Base-by-base conservation (phyloP, 2,888 invertebrate species). In the Penaeus monodon region DNA sequence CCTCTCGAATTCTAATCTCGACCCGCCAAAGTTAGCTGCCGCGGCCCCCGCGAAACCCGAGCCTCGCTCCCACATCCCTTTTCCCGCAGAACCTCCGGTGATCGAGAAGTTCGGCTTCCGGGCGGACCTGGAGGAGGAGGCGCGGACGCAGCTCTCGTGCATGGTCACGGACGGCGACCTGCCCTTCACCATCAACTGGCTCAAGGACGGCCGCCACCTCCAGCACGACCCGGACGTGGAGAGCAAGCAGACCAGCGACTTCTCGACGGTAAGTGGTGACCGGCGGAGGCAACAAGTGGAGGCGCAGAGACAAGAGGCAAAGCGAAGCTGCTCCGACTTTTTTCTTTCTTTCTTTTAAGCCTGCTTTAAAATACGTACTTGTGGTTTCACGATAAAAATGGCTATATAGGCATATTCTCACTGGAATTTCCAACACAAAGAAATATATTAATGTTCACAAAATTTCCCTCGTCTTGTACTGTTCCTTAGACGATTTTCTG, bases 61-160 rank as follows among this genome's bases (percentile, higher is more conserved):
- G 17, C 57, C 57, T 57, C 57, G 57, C 4, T 17, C 57, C 38
- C 17, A 38, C 0, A 22, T 12, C 20, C 66, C 29, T 6, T 14
- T 29, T 14, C 38, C 29, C 76, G 17, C 86, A 86, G 86, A 86
- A 65, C 86, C 86, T 49, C 86, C 86, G 22, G 86, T 81, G 65
- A 86, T 86, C 64, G 86, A 86, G 66, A 81, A 76, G 49, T 86
- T 86, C 68, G 49, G 74, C 57, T 86, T 86, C 65, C 81, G 86
- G 7, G 33, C 49, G 7, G 65, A 74, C 44, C 68, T 86, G 57
- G 81, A 86, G 81, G 86, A 91, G 74, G 91, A 90, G n/a, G 89
- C 90, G 78, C 83, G 91, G 82, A 90, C 91, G 33, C 95, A 97
- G 92, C 96, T 97, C 84, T 96, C 97, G 90, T 97, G 97, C 92